These are phyloP conservation scores for Ciconia maguari DNA, from an alignment of 2,113 vertebrate species.

Conservation along the genomic window DNA sequence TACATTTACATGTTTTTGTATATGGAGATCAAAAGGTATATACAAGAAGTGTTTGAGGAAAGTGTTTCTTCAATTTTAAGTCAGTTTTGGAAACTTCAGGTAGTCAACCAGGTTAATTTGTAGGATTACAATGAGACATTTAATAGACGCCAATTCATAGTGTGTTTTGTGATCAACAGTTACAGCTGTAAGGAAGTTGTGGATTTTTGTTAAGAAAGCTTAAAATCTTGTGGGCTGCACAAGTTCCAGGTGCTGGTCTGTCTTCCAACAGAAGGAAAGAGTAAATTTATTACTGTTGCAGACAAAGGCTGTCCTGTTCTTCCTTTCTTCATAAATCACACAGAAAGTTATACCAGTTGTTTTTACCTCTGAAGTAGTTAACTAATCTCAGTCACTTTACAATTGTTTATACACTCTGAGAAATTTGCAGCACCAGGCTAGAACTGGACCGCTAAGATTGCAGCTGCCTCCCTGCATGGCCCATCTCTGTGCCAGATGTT, in stretches of 20 bases:
- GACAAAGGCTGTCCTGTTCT: background rate
- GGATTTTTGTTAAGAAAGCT: background rate
- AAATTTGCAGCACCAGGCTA: background rate
- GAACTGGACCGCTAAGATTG: background rate
- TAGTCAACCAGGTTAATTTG: slow-evolving; percentile 12
- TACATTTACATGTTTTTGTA: background rate
- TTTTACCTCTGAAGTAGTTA: background rate
- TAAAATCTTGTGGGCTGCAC: background rate
- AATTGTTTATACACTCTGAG: background rate
- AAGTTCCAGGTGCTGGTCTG: background rate
- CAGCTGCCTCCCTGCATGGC: fast-evolving
- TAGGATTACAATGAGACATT: background rate
- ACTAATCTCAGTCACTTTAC: background rate
- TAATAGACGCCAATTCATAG: background rate
- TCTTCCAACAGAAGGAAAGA: background rate
- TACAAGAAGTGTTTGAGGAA: background rate
- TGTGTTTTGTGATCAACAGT: background rate
- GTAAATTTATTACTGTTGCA: background rate
- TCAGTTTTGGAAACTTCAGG: slow-evolving; percentile 12
- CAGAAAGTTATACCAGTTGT: background rate
- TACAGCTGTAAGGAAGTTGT: background rate
- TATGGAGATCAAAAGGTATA: background rate
- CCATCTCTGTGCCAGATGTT: background rate
- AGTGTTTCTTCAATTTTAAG: slow-evolving; percentile 7
- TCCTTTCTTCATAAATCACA: background rate